Conservation (phyloP, 2,888 invertebrate genomes). For the Chironomus riparius region DNA sequence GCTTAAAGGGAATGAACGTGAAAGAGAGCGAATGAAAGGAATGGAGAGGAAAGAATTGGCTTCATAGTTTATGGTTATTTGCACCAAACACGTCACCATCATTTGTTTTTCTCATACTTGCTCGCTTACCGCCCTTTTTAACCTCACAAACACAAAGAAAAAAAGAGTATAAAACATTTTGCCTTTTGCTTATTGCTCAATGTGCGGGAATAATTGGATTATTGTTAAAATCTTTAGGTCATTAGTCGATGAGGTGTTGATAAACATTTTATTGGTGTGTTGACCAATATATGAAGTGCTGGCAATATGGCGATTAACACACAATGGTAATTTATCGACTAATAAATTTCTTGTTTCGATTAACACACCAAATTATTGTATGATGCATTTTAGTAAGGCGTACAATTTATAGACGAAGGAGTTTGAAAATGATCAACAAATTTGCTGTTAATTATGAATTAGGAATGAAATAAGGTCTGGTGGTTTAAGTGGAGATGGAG, state of each 20-base stretch:
- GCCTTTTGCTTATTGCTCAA: background rate
- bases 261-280: background rate
- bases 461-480: too few species aligned
- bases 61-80: conserved; percentile 20
- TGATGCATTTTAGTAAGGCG: too few species aligned
- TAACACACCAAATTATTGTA: background rate
- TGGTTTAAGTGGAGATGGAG: too few species aligned
- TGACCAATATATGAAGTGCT: background rate
- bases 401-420: too few species aligned
- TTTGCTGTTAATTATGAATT: too few species aligned
- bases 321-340: background rate
- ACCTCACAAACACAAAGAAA: background rate
- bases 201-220: conserved; percentile 21
- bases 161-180: background rate
- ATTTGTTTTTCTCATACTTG: background rate
- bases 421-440: too few species aligned
- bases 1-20: background rate
- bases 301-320: background rate
- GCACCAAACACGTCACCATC: conserved; percentile 11
- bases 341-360: background rate
- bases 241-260: background rate
- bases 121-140: background rate
- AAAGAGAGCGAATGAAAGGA: background rate
- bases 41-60: conserved; percentile 1
- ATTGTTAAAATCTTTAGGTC: background rate